Evolutionary conservation across 1,140 invertebrate species (phyloP), one percentile per base, ranked within the genome.

Genomic region (Phocides pigmalion): DNA sequence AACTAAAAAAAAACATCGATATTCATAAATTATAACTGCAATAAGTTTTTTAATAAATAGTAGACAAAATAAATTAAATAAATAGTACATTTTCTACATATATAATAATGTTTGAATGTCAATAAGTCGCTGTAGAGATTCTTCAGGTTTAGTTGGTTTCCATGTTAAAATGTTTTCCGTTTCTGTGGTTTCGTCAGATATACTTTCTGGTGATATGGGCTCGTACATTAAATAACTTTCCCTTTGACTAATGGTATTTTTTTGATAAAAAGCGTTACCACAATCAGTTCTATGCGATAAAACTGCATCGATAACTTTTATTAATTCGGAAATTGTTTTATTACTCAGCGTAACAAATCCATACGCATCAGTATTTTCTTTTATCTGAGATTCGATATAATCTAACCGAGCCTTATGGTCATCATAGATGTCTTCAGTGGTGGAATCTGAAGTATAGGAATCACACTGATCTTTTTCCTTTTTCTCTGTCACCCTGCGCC

Each of bases 331-430:
- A 19, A 83, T 69, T 5, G 73, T 53, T 9, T 53, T 61, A 4
- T 78, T 72, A 64, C 81, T 72, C 39, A 85, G 66, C 8, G 67
- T 74, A 4, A 85, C 78, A 44, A 74, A 79, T 14, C 84, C 82
- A 47, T 49, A 64, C 51, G 72, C 50, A 49, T 87, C 69, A 4
- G 75, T 69, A 11, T 67, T 78, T 53, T 74, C 39, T 0, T 62
- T 44, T 15, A 82, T 79, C 44, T 73, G 54, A 12, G 66, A 53
- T 69, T 86, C 78, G 44, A 81, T 70, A n/a, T 54, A 76, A 32
- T 73, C 64, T 20, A 82, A 32, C 28, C 66, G 37, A 25, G 58
- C 41, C 15, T 19, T 58, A 28, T 59, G 58, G 17, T 42, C 14
- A 17, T 73, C 59, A 42, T 28, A 42, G 11, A 25, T 50, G 39